Percentiles rank a stretch among this genome's conserved stretches.
phyloP scores from a whole-genome alignment of 2,797 vertebrate genomes.

The Odontamblyopus rebecca region DNA sequence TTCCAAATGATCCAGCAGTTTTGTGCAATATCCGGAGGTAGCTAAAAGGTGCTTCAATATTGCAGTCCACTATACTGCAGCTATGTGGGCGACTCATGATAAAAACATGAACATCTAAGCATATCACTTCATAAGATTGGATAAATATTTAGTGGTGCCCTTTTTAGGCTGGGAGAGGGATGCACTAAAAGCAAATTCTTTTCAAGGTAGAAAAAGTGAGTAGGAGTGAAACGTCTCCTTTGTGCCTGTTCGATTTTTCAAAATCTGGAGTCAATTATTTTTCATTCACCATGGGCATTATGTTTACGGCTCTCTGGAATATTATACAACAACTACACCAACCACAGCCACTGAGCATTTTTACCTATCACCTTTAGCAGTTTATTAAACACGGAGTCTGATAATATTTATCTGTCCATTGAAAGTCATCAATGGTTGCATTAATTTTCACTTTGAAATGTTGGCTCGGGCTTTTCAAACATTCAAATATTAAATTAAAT shows the following conservation, averaged over 20 bases:
- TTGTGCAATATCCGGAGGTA: not conserved
- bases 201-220: not conserved
- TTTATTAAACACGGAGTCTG: too few relatives aligned
- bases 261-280: constrained; percentile 44
- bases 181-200: not conserved
- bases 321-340: constrained; percentile 51
- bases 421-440: constrained; percentile 83
- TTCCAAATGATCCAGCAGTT: not conserved
- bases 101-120: constrained; percentile 14
- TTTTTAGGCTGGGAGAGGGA: constrained; percentile 2
- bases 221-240: constrained; percentile 24
- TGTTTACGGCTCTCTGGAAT: constrained; percentile 57
- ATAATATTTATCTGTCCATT: constrained; percentile 31
- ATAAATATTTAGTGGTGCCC: constrained; percentile 11
- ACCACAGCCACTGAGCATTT: too few relatives aligned
- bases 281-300: constrained; percentile 31
- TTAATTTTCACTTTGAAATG: constrained; percentile 86
- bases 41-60: constrained; percentile 12
- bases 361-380: too few relatives aligned
- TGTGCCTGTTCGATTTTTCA: constrained; percentile 36
- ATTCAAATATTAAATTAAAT: constrained; percentile 75
- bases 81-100: constrained; percentile 1
- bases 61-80: not conserved
- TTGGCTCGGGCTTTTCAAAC: constrained; percentile 84
- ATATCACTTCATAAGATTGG: constrained; percentile 11